Conservation (phyloP, 2,888 invertebrate genomes). For the Luffia ferchaultella region DNA sequence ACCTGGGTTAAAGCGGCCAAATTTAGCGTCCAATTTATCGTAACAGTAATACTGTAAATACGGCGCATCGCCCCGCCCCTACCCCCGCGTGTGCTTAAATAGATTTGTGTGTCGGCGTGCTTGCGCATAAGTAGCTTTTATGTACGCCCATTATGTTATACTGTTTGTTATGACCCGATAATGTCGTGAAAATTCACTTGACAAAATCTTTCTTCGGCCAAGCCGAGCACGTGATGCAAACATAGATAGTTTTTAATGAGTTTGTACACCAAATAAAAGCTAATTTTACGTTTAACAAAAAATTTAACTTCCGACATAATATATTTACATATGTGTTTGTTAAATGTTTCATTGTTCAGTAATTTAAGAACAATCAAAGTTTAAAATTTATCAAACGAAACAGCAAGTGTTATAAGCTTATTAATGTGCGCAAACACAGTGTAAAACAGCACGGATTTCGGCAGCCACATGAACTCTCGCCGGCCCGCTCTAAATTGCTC, state of each 20-base stretch:
- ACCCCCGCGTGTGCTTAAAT: constrained; percentile 43
- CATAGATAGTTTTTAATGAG: neutral
- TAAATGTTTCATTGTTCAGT: neutral
- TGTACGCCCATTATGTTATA: constrained; percentile 27
- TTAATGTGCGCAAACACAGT: constrained; percentile 7
- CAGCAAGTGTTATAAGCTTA: constrained; percentile 10
- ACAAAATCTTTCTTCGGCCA: neutral
- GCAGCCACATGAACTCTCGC: constrained; percentile 10
- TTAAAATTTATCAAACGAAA: neutral
- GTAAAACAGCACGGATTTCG: constrained; percentile 9
- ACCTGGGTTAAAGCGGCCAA: constrained; percentile 57
- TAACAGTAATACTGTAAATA: constrained; percentile 62
- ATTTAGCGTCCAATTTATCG: constrained; percentile 61
- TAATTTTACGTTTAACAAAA: neutral
- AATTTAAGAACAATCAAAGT: neutral
- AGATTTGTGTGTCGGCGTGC: constrained; percentile 52
- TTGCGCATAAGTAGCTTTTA: constrained; percentile 47
- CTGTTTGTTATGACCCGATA: constrained; percentile 18
- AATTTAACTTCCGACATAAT: too few species aligned
- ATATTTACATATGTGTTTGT: neutral
- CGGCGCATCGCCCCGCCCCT: constrained; percentile 22
- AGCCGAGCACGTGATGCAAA: neutral
- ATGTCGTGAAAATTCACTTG: neutral
- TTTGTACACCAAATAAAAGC: neutral
- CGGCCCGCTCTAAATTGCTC: constrained; percentile 8